These are phyloP conservation scores for Xenotilapia caudafasciata DNA, from an alignment of 2,113 vertebrate species.

Conservation along the genomic window DNA sequence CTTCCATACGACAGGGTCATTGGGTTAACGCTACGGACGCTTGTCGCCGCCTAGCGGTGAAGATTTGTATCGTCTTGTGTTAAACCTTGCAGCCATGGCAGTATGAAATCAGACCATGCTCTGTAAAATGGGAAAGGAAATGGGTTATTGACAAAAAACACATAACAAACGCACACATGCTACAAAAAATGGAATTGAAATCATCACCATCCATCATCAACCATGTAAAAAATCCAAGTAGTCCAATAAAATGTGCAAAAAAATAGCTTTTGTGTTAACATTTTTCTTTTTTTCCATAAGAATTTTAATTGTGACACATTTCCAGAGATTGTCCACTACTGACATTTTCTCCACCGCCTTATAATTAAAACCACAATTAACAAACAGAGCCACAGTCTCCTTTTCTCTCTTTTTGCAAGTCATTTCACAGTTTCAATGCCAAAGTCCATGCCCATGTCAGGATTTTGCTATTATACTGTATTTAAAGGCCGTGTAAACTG, in stretches of 20 bases:
- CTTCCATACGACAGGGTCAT: neutral
- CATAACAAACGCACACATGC: neutral
- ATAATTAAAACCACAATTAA: neutral
- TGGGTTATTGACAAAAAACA: neutral
- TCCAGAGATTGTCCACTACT: accelerated
- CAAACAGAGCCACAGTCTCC: neutral
- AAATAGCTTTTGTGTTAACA: neutral
- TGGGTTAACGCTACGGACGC: neutral
- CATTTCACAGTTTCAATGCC: neutral
- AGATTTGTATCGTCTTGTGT: neutral
- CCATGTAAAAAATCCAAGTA: neutral
- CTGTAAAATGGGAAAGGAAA: neutral
- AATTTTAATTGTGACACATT: neutral
- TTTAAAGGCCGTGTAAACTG: accelerated
- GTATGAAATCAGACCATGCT: neutral
- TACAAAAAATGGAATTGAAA: neutral
- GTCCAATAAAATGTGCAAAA: neutral
- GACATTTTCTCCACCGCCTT: neutral
- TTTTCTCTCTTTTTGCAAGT: neutral
- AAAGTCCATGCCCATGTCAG: accelerated
- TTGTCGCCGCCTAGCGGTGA: neutral
- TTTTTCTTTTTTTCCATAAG: neutral
- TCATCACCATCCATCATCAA: neutral
- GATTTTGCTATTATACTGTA: neutral
- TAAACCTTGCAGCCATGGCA: neutral